Base-by-base conservation (phyloP, 2,888 invertebrate species). In the Liposcelis brunnea region DNA sequence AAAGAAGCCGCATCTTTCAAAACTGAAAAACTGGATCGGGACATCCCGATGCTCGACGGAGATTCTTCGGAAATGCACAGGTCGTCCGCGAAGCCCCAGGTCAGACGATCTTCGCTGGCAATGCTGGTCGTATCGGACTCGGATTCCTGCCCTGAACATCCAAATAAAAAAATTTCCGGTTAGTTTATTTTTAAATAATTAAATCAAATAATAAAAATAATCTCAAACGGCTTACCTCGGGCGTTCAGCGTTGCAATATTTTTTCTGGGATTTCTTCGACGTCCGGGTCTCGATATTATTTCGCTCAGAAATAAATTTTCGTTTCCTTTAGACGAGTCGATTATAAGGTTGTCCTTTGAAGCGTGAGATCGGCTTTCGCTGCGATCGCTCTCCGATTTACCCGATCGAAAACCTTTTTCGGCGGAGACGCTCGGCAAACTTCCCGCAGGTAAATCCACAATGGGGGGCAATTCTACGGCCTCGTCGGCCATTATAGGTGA, bases 401-500 rank as follows among this genome's bases (percentile, higher is more conserved):
- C n/a, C n/a, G n/a, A n/a, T n/a, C n/a, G n/a, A n/a, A n/a, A n/a
- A n/a, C n/a, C n/a, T n/a, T n/a, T n/a, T 26, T 26, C 26, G 26
- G 26, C 8, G 5, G 26, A 26, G 26, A 26, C 4, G 8, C 8
- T 26, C 8, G 26, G 26, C 5, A 26, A 4, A 6, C 4, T 26
- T n/a, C 40, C 40, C 11, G 16, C 21, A 12, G 40, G 40, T 10
- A 40, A 19, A n/a, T 19, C 6, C 6, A 40, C 40, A 10, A 75
- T 66, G 1, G 77, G 72, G 2, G 80, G 77, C 42, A 77, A 58
- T 61, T 82, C 83, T 55, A 76, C 71, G 50, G 83, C 83, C 59
- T 84, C 84, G 56, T 83, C 82, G 0, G 80, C 82, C 21, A 40
- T 10, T 7, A 18, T 21, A 5, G 40, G 40, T 5, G 40, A 18